Percentiles rank a stretch among this genome's conserved stretches.
Evolutionary conservation across 2,113 vertebrate species (phyloP).

Genomic region (Anhinga rufa): DNA sequence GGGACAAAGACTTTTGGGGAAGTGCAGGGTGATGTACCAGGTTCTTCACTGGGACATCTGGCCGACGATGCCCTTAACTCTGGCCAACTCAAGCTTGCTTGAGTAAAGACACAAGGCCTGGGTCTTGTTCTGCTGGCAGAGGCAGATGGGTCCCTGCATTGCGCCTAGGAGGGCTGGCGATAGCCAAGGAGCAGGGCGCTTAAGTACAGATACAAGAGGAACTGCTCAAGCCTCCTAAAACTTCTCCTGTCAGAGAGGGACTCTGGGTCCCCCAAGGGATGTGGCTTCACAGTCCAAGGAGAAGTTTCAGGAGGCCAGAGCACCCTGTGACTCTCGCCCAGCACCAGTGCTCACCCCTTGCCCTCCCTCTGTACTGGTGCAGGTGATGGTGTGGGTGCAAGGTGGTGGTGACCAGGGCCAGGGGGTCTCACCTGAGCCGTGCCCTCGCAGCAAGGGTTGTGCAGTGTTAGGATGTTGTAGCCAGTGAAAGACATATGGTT

Average conservation of each 20-base stretch:
- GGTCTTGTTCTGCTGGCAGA: not conserved
- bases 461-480: not conserved
- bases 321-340: not conserved
- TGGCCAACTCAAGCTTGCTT: not conserved
- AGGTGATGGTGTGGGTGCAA: not conserved
- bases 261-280: not conserved
- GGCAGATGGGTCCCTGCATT: not conserved
- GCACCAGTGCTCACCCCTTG: accelerated
- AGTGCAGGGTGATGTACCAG: not conserved
- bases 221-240: not conserved
- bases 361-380: not conserved
- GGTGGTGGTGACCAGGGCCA: not conserved
- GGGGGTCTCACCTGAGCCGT: not conserved
- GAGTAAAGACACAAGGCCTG: not conserved
- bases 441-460: not conserved
- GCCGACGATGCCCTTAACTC: not conserved
- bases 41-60: not conserved
- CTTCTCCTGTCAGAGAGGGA: not conserved
- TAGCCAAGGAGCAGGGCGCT: not conserved
- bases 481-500: not conserved
- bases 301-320: not conserved
- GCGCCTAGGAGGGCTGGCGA: not conserved
- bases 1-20: not conserved
- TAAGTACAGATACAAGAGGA: not conserved
- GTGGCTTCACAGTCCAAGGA: not conserved